phyloP scores from a whole-genome alignment of 2,797 vertebrate species.

The Artibeus jamaicensis region DNA sequence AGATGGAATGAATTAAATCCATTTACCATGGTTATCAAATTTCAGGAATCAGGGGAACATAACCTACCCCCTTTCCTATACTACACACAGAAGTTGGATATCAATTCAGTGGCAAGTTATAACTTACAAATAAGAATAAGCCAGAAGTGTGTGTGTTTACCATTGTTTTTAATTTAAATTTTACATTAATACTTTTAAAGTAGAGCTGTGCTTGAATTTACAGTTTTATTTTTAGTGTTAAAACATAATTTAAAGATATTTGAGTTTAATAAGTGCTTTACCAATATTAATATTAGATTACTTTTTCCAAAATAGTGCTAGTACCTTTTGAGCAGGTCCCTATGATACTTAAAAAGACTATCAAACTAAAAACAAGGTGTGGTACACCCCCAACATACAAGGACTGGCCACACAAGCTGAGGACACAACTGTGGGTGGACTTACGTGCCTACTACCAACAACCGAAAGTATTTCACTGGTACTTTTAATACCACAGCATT shows the following conservation, averaged over 20 bases:
- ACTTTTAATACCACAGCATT: neutral
- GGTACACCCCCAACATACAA: neutral
- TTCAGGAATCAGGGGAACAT: constrained; percentile 75
- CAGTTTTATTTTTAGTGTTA: constrained; percentile 64
- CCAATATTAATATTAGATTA: neutral
- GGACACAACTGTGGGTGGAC: neutral
- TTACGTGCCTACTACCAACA: neutral
- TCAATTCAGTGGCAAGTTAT: constrained; percentile 73
- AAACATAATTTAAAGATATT: constrained; percentile 61
- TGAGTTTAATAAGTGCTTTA: constrained; percentile 56
- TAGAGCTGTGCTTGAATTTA: constrained; percentile 44
- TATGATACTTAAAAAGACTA: constrained; percentile 57
- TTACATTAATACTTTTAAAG: constrained; percentile 61
- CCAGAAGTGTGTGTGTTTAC: constrained; percentile 62
- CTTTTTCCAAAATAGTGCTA: neutral
- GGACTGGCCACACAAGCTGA: too few species aligned
- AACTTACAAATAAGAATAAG: constrained; percentile 69
- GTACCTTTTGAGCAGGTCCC: constrained; percentile 65
- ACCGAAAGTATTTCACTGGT: neutral
- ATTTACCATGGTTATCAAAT: constrained; percentile 76
- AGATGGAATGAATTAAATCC: constrained; percentile 74
- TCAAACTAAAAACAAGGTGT: neutral
- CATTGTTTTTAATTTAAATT: constrained; percentile 59
- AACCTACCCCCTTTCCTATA: constrained; percentile 74
- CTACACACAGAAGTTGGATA: constrained; percentile 58